Evolutionary conservation across 2,797 vertebrate species (phyloP), one percentile per base, ranked within the genome.

Genomic region (Austrolebias charrua): DNA sequence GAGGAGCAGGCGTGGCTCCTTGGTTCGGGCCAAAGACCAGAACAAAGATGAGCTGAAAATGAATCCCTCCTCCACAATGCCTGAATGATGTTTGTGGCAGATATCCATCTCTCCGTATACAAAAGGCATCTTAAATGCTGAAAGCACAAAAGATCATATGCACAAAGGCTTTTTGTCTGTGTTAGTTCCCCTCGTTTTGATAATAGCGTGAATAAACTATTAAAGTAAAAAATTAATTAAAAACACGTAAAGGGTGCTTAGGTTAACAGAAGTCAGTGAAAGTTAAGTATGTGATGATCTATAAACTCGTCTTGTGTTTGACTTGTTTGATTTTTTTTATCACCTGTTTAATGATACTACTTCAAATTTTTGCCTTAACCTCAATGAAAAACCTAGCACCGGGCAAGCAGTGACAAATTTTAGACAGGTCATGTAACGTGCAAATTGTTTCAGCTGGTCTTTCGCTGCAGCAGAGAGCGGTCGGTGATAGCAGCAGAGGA

Each of bases 1-100:
- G 94, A 95, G 94, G 94, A 94, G 92, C 94, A 95, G 95, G 96
- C 94, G 95, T 95, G 95, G 95, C 92, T 93, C 92, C 93, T 95
- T 94, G 86, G 89, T 90, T 84, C 43, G 79, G 94, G 80, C 88
- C 91, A 94, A 90, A 95, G 95, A 95, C 89, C 83, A 94, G 95
- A 95, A 95, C 92, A 94, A 94, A 95, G 94, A 90, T 90, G 78
- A 71, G 76, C 89, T 93, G 94, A 95, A 94, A 97, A 94, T 90
- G 86, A 96, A 96, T 96, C 94, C 92, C 90, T 88, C 90, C 86
- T 92, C 92, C 93, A 92, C 94, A 94, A 94, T 94, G 95, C 94
- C 93, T 92, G 92, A 92, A 94, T 91, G 93, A 94, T 92, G 92
- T 95, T 95, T 92, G 90, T 93, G 90, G 90, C 89, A 94, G 93